Evolutionary conservation across 2,888 invertebrate species (phyloP).

Genomic region (Drosophila rubida): DNA sequence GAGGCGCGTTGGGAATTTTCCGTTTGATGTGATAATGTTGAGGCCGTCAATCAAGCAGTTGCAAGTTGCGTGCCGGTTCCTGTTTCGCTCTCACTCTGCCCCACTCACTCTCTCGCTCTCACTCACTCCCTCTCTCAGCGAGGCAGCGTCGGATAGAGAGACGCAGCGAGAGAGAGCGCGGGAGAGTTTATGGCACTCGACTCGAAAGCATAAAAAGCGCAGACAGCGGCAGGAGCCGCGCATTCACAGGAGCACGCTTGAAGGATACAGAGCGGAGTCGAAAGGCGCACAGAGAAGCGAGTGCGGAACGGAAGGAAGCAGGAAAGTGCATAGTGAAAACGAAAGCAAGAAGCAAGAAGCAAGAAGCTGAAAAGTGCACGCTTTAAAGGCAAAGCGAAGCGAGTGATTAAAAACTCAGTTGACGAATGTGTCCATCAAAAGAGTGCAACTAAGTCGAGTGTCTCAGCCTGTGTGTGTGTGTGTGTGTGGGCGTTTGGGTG

Average conservation of each 20-base stretch:
- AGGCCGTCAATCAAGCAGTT: conserved; percentile 59
- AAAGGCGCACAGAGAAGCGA: background rate
- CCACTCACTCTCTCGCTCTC: background rate
- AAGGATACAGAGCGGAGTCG: conserved; percentile 42
- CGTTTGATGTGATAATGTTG: conserved; percentile 65
- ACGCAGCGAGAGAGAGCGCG: background rate
- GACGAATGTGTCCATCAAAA: background rate
- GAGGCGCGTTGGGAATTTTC: conserved; percentile 64
- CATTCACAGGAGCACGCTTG: conserved; percentile 68
- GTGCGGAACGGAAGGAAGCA: conserved; percentile 13
- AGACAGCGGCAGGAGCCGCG: conserved; percentile 31
- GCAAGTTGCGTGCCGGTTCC: conserved; percentile 52
- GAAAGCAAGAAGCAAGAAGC: conserved; percentile 41
- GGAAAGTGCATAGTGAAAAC: conserved; percentile 69
- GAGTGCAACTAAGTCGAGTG: background rate
- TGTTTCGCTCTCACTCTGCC: background rate
- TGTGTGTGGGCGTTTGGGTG: background rate
- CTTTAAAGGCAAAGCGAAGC: conserved; percentile 19
- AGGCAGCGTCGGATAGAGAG: too few relatives aligned
- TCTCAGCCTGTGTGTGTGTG: background rate
- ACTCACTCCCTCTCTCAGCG: background rate
- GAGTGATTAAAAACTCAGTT: conserved; percentile 22
- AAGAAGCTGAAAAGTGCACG: conserved; percentile 6
- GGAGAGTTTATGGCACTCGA: conserved; percentile 27
- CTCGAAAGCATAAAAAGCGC: conserved; percentile 59